Percentiles rank a stretch among this genome's conserved stretches.
Evolutionary conservation across 1,140 invertebrate species (phyloP).

Genomic region (Streblospio benedicti): DNA sequence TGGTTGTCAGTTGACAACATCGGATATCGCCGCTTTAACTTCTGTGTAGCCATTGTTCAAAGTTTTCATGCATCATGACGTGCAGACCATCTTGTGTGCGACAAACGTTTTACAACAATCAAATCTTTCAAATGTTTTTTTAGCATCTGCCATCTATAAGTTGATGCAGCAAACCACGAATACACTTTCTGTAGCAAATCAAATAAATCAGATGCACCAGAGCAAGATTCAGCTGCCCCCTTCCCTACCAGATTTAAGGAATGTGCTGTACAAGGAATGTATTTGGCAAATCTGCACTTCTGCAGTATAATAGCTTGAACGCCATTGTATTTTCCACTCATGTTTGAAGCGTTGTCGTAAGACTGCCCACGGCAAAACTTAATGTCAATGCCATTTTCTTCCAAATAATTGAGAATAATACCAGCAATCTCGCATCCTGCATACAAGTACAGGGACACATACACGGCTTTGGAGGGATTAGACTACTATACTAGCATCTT

Average conservation of each 20-base stretch:
- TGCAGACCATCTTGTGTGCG: no score
- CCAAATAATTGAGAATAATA: background rate
- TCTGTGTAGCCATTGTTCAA: no score
- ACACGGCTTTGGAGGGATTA: no score
- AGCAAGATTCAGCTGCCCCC: background rate
- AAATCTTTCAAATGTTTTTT: no score
- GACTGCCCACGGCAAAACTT: conserved; percentile 36
- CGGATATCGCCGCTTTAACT: no score
- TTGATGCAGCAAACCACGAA: background rate
- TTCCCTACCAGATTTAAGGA: conserved; percentile 5
- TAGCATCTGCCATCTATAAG: conserved; percentile 5
- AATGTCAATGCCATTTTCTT: conserved; percentile 31
- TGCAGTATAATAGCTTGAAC: conserved; percentile 16
- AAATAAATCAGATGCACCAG: background rate
- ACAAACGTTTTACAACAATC: no score
- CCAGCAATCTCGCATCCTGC: background rate
- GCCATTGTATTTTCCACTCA: conserved; percentile 31
- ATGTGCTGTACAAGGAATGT: conserved; percentile 1
- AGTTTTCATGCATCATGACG: no score
- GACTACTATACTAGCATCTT: no score
- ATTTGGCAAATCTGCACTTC: background rate
- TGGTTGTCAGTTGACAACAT: no score
- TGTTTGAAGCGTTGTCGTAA: conserved; percentile 40
- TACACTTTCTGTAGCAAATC: background rate
- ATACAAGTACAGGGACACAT: background rate